Conservation (phyloP, 1,140 invertebrate species). For the Drosophila athabasca region DNA sequence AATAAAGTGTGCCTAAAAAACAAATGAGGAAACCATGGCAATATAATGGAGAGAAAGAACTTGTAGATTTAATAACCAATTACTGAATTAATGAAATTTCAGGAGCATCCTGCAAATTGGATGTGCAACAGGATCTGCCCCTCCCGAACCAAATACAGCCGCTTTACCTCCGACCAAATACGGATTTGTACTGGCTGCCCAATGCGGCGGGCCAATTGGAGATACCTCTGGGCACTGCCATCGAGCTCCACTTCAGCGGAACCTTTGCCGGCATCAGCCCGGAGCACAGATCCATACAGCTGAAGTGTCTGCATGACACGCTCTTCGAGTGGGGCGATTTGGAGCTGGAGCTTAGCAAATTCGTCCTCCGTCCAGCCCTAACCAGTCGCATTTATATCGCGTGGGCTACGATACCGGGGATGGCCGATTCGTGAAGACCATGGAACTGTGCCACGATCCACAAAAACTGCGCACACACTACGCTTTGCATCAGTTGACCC, state of each 20-base stretch:
- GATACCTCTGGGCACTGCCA: slow-evolving; percentile 52
- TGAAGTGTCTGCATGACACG: slow-evolving; percentile 57
- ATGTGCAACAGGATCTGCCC: slow-evolving; percentile 65
- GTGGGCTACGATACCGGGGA: slow-evolving; percentile 58
- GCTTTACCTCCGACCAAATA: slow-evolving; percentile 58
- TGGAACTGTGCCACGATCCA: slow-evolving; percentile 67
- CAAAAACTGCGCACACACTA: slow-evolving; percentile 59
- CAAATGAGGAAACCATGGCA: no score
- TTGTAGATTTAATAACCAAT: neutral
- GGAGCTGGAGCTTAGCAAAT: slow-evolving; percentile 56
- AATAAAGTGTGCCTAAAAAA: no score
- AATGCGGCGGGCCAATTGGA: slow-evolving; percentile 53
- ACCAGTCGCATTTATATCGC: no score
- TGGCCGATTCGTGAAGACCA: slow-evolving; percentile 64
- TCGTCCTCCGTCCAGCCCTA: no score
- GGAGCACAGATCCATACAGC: slow-evolving; percentile 24
- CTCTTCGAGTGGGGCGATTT: slow-evolving; percentile 52
- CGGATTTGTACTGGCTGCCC: slow-evolving; percentile 66
- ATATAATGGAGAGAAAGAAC: no score
- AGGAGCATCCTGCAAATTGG: slow-evolving; percentile 57
- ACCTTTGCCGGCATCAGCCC: slow-evolving; percentile 42
- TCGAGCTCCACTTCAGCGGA: slow-evolving; percentile 62
- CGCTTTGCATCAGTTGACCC: slow-evolving; percentile 45
- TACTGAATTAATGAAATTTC: neutral
- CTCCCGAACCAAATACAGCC: slow-evolving; percentile 50